Conservation (phyloP, 2,113 vertebrate genomes). For the Trichomycterus rosablanca region DNA sequence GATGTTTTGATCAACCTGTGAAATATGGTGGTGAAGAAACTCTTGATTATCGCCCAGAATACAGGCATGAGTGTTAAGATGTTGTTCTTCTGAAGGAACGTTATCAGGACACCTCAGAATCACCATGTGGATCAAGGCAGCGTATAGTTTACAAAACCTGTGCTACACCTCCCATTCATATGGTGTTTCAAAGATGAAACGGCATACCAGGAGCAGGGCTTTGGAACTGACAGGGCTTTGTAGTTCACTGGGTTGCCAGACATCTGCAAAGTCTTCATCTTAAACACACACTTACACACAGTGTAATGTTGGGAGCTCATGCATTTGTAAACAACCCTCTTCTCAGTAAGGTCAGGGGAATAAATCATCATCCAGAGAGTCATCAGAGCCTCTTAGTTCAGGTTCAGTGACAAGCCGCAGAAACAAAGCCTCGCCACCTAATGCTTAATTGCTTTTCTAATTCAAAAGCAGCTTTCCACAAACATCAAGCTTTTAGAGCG, state of each 20-base stretch:
- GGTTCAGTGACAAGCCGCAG: conserved; percentile 17
- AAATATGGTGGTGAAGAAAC: not conserved
- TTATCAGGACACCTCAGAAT: not conserved
- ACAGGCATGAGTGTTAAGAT: conserved; percentile 17
- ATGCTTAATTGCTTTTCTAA: not conserved
- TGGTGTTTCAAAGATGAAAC: conserved; percentile 23
- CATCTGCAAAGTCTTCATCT: conserved; percentile 34
- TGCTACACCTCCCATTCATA: conserved; percentile 19
- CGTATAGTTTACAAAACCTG: conserved; percentile 14
- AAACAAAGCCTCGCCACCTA: conserved; percentile 14
- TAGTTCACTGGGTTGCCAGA: conserved; percentile 2
- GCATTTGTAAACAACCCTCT: conserved; percentile 21
- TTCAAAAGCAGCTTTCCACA: not conserved
- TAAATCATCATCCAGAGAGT: conserved; percentile 2
- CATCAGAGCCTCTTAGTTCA: conserved; percentile 11
- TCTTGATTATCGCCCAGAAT: conserved; percentile 19
- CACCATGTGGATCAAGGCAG: conserved; percentile 17
- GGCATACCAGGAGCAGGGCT: not conserved
- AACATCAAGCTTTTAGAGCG: no score
- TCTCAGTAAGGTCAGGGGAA: conserved; percentile 10
- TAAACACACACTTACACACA: not conserved
- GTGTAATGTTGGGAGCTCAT: not conserved
- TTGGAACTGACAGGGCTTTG: conserved; percentile 11
- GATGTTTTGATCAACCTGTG: not conserved
- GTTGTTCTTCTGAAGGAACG: not conserved